Conservation (phyloP, 2,797 vertebrate genomes). For the Gymnocypris eckloni region DNA sequence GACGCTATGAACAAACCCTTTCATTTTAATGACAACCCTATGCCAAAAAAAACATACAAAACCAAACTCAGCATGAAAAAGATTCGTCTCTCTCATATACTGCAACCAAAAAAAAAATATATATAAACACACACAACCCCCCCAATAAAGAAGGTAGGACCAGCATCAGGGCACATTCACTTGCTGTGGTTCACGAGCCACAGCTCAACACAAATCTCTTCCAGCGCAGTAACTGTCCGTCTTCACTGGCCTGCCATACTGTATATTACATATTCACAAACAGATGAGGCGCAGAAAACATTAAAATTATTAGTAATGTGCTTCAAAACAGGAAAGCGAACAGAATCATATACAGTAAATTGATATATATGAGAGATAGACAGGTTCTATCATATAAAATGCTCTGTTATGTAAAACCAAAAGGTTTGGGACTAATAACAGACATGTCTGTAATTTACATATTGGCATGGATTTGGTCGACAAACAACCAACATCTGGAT, state of each 20-base stretch:
- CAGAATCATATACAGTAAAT: conserved; percentile 79
- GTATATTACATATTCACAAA: conserved; percentile 77
- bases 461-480: conserved; percentile 97
- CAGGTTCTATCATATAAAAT: conserved; percentile 90
- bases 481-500: conserved; percentile 88
- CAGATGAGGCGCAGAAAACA: conserved; percentile 45
- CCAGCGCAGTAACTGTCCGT: conserved; percentile 64
- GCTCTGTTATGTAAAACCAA: conserved; percentile 85
- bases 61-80: conserved; percentile 14
- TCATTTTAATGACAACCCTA: conserved; percentile 74
- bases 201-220: conserved; percentile 55
- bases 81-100: conserved; percentile 20
- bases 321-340: conserved; percentile 75
- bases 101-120: conserved; percentile 44
- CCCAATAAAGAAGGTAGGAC: conserved; percentile 62
- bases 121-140: conserved; percentile 52
- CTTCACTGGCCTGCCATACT: conserved; percentile 57
- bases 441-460: conserved; percentile 88
- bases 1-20: conserved; percentile 93
- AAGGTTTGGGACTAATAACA: conserved; percentile 59
- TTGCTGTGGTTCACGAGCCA: conserved; percentile 77
- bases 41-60: conserved; percentile 66
- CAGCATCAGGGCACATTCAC: conserved; percentile 72
- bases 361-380: conserved; percentile 69
- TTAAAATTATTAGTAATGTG: conserved; percentile 84